Evolutionary conservation across 2,888 invertebrate genomes (phyloP).

Genomic region (Apamea monoglypha): DNA sequence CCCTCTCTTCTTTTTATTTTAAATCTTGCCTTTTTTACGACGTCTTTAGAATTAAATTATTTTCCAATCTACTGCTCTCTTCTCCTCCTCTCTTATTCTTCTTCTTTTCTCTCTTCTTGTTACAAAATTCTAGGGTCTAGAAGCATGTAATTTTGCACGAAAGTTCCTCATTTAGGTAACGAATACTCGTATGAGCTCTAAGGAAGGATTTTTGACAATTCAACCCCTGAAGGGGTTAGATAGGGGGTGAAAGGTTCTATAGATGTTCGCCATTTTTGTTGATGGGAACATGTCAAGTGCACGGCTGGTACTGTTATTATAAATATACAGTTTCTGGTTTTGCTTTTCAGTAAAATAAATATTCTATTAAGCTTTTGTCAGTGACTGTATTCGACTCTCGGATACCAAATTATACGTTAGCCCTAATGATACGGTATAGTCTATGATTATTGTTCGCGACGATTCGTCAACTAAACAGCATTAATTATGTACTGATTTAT

Average conservation of each 20-base stretch:
- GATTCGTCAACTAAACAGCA: not conserved
- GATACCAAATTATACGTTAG: conserved; percentile 49
- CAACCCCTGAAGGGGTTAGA: not conserved
- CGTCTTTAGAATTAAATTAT: not conserved
- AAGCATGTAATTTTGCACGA: too few species aligned
- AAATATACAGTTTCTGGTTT: not conserved
- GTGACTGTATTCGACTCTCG: conserved; percentile 34
- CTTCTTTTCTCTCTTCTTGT: too few species aligned
- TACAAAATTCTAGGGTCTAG: too few species aligned
- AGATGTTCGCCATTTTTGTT: not conserved
- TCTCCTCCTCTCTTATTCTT: too few species aligned
- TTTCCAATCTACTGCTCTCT: not conserved
- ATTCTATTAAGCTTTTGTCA: not conserved
- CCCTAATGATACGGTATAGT: conserved; percentile 56
- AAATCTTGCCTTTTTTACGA: not conserved
- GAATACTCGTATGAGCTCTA: not conserved
- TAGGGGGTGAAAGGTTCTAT: not conserved
- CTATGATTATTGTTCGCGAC: conserved; percentile 39
- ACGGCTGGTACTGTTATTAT: not conserved
- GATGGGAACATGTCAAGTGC: not conserved
- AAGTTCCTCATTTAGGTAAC: not conserved
- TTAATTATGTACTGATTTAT: not conserved
- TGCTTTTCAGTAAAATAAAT: not conserved
- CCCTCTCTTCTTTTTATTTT: not conserved
- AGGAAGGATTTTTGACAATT: not conserved